Base-by-base conservation (phyloP, 2,113 vertebrate genomes). In the Apodemus sylvaticus region DNA sequence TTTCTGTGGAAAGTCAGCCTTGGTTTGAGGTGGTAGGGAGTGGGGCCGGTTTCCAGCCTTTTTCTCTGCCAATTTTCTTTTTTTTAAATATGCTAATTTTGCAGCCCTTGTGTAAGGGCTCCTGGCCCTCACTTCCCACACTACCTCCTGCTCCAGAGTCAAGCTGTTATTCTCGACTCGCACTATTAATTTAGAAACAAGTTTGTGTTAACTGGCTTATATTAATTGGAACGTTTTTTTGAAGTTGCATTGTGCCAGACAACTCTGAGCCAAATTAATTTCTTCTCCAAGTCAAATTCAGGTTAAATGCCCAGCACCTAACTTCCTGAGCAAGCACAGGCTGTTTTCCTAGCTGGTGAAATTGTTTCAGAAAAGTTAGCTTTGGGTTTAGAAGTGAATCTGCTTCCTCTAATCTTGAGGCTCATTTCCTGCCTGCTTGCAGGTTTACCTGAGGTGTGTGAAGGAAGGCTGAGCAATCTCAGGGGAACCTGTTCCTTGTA, bases 171-270 rank as follows among this genome's bases (percentile, higher is more conserved):
- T 74, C 66, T 7, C 73, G 66, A 92, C 19, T 42, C 48, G 13
- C 16, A 29, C 55, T 92, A 90, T 89, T 73, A 87, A 92, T 95
- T 77, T 90, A 74, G 36, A 85, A 89, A 48, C 55, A 90, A 85
- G 70, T 48, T 77, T 83, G 77, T 22, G 16, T 73, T 34, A 58
- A 74, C 24, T 95, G 70, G 64, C 53, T 86, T 94, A 83, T 36
- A 20, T 92, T 88, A 36, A 39, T 19, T 83, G 26, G 93, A 70
- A 92, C 77, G 62, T 92, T 94, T n/a, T n/a, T 26, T 94, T 89
- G 66, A 97, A 24, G 89, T 9, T 89, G 53, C 6, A 62, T 94
- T 83, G 34, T 86, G 60, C 48, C 74, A 42, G 55, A 58, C 82
- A 62, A 60, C 31, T 87, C 85, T 81, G 73, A 58, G 29, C 24